Evolutionary conservation across 2,113 vertebrate species (phyloP).

Genomic region (Origma solitaria): DNA sequence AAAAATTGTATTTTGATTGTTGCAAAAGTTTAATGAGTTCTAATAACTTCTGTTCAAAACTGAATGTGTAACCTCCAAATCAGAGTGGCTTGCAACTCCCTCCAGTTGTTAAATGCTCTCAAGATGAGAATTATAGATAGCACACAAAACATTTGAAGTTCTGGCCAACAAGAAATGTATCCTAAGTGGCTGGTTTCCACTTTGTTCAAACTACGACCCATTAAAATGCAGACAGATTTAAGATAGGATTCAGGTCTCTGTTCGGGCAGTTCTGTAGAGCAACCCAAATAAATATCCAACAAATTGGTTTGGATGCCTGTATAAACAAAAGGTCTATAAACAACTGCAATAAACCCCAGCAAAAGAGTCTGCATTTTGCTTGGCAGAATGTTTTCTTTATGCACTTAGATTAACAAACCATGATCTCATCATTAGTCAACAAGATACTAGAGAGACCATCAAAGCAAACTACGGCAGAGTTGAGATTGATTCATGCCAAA

Average conservation of each 20-base stretch:
- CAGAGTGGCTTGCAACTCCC: neutral
- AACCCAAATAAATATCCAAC: conserved; percentile 69
- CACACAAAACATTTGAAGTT: conserved; percentile 29
- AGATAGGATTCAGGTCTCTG: conserved; percentile 53
- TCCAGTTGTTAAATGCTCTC: neutral
- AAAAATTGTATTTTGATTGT: neutral
- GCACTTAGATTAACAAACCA: conserved; percentile 75
- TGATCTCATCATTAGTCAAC: conserved; percentile 81
- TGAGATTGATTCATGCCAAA: conserved; percentile 70
- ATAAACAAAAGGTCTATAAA: conserved; percentile 72
- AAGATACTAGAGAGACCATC: conserved; percentile 76
- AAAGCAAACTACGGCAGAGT: conserved; percentile 81
- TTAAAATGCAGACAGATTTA: conserved; percentile 60
- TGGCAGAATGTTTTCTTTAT: conserved; percentile 76
- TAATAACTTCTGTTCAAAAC: conserved; percentile 37
- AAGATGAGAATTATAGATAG: conserved; percentile 15
- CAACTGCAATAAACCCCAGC: conserved; percentile 49
- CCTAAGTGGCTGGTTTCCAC: conserved; percentile 51
- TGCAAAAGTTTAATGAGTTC: neutral
- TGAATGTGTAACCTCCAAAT: conserved; percentile 2
- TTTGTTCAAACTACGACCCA: conserved; percentile 31
- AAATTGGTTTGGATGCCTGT: conserved; percentile 57
- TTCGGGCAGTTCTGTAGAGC: conserved; percentile 41
- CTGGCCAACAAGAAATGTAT: conserved; percentile 48
- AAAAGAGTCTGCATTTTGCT: conserved; percentile 58